Evolutionary conservation across 2,797 vertebrate genomes (phyloP).

Genomic region (Spinus pinus): DNA sequence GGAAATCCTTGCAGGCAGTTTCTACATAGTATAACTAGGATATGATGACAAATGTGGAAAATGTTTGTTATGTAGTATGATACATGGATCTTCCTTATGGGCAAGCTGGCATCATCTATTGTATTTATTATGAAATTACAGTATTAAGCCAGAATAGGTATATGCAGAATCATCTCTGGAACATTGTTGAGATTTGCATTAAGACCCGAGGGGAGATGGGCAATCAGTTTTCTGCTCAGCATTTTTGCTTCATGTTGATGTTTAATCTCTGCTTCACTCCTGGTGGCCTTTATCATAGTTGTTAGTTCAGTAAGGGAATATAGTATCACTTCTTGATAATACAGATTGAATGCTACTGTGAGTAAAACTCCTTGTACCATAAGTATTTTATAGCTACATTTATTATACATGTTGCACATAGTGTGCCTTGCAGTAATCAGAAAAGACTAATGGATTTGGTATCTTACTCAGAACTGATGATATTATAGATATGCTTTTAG

Average conservation of each 20-base stretch:
- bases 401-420: neutral
- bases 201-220: neutral
- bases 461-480: neutral
- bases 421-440: neutral
- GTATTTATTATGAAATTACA: neutral
- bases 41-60: neutral
- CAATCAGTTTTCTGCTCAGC: neutral
- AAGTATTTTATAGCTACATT: slow-evolving; percentile 39
- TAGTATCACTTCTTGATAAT: neutral
- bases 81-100: neutral
- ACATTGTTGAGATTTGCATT: neutral
- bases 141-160: neutral
- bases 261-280: neutral
- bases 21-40: neutral
- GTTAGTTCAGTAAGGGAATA: neutral
- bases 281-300: neutral
- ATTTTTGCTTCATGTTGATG: neutral
- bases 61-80: neutral
- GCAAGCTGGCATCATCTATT: neutral
- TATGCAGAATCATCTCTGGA: neutral
- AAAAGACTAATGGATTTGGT: slow-evolving; percentile 18
- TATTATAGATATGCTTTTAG: slow-evolving; percentile 12
- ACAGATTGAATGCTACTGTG: neutral
- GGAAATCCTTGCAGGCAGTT: neutral
- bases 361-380: neutral